phyloP scores from a whole-genome alignment of 1,140 invertebrate genomes.

The Coenobita brevimanus region DNA sequence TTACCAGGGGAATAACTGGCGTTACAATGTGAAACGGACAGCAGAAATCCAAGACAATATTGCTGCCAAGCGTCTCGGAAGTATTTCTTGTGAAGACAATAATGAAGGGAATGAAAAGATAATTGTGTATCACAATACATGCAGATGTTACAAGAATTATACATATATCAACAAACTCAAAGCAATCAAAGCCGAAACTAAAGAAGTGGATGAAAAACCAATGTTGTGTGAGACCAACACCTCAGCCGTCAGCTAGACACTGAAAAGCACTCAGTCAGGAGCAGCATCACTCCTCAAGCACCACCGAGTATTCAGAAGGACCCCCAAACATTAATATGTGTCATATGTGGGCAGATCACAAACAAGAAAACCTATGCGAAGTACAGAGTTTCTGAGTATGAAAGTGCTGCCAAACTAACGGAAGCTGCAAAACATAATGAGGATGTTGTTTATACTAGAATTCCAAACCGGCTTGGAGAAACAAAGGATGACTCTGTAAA shows the following conservation, averaged over 20 bases:
- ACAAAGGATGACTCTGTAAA: neutral
- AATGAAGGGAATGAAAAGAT: neutral
- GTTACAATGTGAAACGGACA: neutral
- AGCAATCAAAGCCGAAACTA: neutral
- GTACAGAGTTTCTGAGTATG: neutral
- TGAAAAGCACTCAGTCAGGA: neutral
- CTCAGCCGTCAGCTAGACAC: neutral
- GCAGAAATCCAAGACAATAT: neutral
- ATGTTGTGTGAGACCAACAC: neutral
- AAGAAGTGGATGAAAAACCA: neutral
- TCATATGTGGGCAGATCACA: too few relatives aligned
- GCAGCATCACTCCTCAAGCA: neutral
- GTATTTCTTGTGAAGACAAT: neutral
- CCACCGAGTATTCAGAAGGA: neutral
- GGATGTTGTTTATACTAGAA: neutral
- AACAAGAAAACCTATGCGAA: neutral
- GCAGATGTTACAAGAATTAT: neutral
- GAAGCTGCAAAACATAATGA: slow-evolving; percentile 1
- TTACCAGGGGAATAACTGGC: neutral
- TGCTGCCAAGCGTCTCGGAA: neutral
- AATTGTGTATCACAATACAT: neutral
- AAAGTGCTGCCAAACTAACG: neutral
- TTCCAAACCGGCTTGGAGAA: neutral
- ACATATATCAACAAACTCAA: neutral
- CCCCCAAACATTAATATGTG: too few relatives aligned